These are phyloP conservation scores for Odocoileus hemionus DNA, from an alignment of 2,113 vertebrate species.

Conservation along the genomic window DNA sequence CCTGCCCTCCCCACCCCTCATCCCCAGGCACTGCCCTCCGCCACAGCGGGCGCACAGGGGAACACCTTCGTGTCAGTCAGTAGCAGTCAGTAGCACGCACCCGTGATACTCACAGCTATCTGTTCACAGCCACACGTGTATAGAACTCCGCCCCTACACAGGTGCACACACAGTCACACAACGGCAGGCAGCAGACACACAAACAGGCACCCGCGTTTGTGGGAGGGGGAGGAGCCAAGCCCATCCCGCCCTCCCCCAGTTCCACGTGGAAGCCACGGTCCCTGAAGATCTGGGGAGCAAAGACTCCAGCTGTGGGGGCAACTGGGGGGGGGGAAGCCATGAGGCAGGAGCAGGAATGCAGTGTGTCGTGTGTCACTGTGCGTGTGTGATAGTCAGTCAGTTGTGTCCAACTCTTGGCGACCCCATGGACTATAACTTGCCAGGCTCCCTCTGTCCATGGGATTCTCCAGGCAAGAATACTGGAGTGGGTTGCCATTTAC, in stretches of 20 bases:
- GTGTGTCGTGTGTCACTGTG: background rate
- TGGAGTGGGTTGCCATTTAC: background rate
- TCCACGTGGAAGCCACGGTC: accelerated
- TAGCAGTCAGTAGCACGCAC: background rate
- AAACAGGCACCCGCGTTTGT: background rate
- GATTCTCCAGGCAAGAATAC: background rate
- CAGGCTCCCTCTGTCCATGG: background rate
- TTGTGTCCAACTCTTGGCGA: background rate
- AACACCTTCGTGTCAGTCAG: background rate
- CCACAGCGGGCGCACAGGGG: background rate
- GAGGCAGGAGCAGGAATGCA: background rate
- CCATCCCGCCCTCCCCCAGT: no score
- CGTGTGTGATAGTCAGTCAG: background rate
- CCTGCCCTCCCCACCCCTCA: accelerated
- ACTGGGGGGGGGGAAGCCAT: accelerated
- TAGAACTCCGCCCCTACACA: background rate
- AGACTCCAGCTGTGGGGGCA: background rate
- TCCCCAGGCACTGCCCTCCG: background rate
- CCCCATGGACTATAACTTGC: background rate
- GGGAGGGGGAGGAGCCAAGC: background rate
- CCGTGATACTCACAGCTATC: background rate
- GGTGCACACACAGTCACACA: background rate
- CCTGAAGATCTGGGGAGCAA: background rate
- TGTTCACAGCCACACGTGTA: background rate
- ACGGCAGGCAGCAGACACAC: background rate